Evolutionary conservation across 2,888 invertebrate genomes (phyloP).

Genomic region (Halictus ligatus): DNA sequence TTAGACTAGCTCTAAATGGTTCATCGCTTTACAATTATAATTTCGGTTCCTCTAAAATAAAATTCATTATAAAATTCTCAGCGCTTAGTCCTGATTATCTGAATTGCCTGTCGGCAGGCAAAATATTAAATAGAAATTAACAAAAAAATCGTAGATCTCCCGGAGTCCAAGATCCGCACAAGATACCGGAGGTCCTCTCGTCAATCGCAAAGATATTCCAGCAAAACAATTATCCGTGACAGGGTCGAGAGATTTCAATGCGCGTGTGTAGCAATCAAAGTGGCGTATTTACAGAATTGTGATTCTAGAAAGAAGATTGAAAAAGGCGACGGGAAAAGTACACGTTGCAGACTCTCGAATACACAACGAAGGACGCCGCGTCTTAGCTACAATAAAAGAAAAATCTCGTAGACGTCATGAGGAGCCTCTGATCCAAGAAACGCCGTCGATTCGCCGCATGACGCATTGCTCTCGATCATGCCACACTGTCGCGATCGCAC

Average conservation of each 20-base stretch:
- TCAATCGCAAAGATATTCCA: neutral
- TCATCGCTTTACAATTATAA: neutral
- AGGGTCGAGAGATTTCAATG: constrained; percentile 1
- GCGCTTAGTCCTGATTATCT: neutral
- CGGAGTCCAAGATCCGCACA: neutral
- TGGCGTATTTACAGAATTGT: neutral
- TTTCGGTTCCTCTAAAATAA: neutral
- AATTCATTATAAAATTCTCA: neutral
- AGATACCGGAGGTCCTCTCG: neutral
- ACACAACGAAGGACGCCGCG: constrained; percentile 29
- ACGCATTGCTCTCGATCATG: constrained; percentile 16
- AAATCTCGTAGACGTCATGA: constrained; percentile 25
- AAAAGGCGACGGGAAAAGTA: constrained; percentile 11
- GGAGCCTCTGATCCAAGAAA: constrained; percentile 11
- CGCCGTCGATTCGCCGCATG: constrained; percentile 1
- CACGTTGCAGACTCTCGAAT: neutral
- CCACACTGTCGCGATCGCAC: neutral
- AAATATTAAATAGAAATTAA: neutral
- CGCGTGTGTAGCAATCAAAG: neutral
- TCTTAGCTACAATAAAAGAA: neutral
- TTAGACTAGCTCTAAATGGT: neutral
- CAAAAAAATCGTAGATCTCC: neutral
- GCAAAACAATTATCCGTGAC: neutral
- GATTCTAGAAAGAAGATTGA: constrained; percentile 2
- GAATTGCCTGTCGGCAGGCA: neutral